Conservation (phyloP, 2,888 invertebrate genomes). For the Malthinus flaveolus region DNA sequence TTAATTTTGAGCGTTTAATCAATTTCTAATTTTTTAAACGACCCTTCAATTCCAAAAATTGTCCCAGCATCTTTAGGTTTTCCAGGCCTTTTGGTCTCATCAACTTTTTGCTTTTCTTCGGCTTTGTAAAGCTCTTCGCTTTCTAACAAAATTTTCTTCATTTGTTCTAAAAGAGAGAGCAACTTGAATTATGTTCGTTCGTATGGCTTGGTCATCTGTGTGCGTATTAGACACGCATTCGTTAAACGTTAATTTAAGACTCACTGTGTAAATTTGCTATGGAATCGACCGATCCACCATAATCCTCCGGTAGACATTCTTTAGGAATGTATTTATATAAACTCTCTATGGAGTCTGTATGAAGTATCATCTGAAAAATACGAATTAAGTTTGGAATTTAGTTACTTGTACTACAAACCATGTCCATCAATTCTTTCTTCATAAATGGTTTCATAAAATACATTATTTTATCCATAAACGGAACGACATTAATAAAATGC, state of each 20-base stretch:
- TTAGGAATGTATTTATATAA: constrained; percentile 39
- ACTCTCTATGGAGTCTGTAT: constrained; percentile 34
- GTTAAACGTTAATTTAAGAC: background rate
- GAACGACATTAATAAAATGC: constrained; percentile 71
- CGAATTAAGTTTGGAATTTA: no score
- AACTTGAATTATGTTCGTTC: background rate
- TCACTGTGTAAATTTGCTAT: constrained; percentile 36
- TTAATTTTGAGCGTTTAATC: constrained; percentile 46
- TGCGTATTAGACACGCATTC: no score
- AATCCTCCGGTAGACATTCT: constrained; percentile 35
- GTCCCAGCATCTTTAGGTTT: constrained; percentile 58
- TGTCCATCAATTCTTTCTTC: constrained; percentile 62
- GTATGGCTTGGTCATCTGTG: no score
- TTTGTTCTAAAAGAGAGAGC: background rate
- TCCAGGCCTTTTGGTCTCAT: constrained; percentile 59
- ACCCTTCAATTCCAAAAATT: constrained; percentile 61
- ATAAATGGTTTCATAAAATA: constrained; percentile 72
- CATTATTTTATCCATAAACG: constrained; percentile 71
- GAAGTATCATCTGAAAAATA: background rate
- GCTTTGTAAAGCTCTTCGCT: background rate
- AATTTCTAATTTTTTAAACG: constrained; percentile 58
- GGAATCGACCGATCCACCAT: constrained; percentile 34
- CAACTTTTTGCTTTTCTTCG: constrained; percentile 23
- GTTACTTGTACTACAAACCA: constrained; percentile 26
- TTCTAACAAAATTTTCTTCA: background rate